These are phyloP conservation scores for Scophthalmus maximus DNA, from an alignment of 2,113 vertebrate species.

Conservation along the genomic window DNA sequence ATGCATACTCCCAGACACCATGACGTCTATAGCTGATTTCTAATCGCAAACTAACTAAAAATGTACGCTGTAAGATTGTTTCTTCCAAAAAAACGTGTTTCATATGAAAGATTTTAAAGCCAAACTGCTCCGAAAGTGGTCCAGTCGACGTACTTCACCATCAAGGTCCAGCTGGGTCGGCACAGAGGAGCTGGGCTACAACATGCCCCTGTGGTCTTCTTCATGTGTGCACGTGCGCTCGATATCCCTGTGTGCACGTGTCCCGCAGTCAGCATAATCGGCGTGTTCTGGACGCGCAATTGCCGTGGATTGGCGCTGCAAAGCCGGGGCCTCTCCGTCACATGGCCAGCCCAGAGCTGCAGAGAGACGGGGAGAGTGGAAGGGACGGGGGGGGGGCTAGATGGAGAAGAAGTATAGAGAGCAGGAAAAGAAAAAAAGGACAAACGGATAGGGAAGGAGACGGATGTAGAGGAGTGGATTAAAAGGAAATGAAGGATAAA, in stretches of 20 bases:
- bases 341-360: constrained; percentile 31
- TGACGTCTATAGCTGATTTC: not conserved
- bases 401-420: not conserved
- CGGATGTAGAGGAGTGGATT: too few species aligned
- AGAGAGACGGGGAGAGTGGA: not conserved
- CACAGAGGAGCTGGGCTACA: constrained; percentile 7
- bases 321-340: constrained; percentile 42
- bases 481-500: constrained; percentile 3
- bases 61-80: too few species aligned
- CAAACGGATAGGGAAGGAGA: too few species aligned
- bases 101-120: too few species aligned
- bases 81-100: too few species aligned
- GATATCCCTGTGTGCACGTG: constrained; percentile 17
- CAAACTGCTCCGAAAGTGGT: too few species aligned
- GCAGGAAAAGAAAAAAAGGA: too few species aligned
- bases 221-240: constrained; percentile 14
- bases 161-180: not conserved
- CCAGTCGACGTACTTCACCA: too few species aligned
- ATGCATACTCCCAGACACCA: not conserved
- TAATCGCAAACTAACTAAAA: too few species aligned
- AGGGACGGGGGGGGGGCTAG: not conserved
- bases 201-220: not conserved
- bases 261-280: constrained; percentile 19
- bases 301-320: constrained; percentile 23
- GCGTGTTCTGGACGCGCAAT: constrained; percentile 10